Conservation (phyloP, 2,113 vertebrate species). For the Polypterus senegalus region DNA sequence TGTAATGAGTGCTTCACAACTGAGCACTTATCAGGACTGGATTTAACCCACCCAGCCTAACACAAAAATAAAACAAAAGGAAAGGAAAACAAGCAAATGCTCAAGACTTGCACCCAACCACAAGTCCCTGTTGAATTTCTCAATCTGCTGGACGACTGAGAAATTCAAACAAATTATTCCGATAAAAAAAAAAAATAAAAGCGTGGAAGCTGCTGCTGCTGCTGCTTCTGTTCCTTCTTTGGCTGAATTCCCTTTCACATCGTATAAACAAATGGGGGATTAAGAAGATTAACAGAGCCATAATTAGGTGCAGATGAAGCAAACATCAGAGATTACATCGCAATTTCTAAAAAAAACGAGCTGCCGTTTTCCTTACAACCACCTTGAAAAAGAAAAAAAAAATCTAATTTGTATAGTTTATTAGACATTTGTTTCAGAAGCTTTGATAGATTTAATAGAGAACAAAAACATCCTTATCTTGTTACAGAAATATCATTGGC, state of each 20-base stretch:
- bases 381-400: conserved; percentile 10
- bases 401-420: conserved; percentile 17
- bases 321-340: not conserved
- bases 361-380: conserved; percentile 2
- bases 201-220: not conserved
- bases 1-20: conserved; percentile 46
- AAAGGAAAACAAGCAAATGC: conserved; percentile 60
- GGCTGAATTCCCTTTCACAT: conserved; percentile 8
- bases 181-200: conserved; percentile 27
- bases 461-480: conserved; percentile 11
- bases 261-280: conserved; percentile 23
- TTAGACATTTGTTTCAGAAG: conserved; percentile 2
- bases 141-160: conserved; percentile 38
- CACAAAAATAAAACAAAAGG: conserved; percentile 36
- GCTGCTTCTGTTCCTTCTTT: conserved; percentile 21
- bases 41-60: conserved; percentile 44
- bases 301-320: conserved; percentile 20
- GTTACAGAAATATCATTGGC: not conserved
- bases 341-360: not conserved
- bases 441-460: not conserved
- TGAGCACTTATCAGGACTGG: conserved; percentile 36
- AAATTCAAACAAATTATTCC: conserved; percentile 39
- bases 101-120: conserved; percentile 31
- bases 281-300: conserved; percentile 22
- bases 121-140: conserved; percentile 14